These are phyloP conservation scores for Aphelenchoides besseyi DNA, from an alignment of 1,140 invertebrate genomes.

Conservation along the genomic window DNA sequence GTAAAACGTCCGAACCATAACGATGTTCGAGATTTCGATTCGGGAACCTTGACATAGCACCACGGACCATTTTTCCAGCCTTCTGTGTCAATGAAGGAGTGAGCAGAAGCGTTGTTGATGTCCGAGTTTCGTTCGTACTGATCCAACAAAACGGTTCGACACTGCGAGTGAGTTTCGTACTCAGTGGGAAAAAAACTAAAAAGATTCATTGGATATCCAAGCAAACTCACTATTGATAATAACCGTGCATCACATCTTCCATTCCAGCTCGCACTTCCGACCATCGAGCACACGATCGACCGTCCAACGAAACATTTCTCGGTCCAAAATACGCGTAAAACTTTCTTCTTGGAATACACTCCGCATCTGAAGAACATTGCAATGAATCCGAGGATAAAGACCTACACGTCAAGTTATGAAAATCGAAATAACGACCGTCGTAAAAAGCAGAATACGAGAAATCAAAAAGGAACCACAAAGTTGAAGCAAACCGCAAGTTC, in stretches of 20 bases:
- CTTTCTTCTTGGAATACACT: slow-evolving; percentile 10
- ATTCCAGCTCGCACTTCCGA: neutral
- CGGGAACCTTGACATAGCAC: slow-evolving; percentile 17
- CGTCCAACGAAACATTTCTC: neutral
- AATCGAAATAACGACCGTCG: slow-evolving; percentile 14
- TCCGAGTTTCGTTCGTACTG: neutral
- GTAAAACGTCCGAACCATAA: slow-evolving; percentile 20
- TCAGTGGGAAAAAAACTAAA: slow-evolving; percentile 20
- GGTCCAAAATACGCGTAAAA: slow-evolving; percentile 13
- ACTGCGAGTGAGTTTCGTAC: slow-evolving; percentile 17
- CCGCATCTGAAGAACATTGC: slow-evolving; percentile 1
- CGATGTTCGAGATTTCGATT: neutral
- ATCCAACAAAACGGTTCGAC: slow-evolving; percentile 4
- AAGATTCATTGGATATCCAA: neutral
- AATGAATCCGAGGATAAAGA: neutral
- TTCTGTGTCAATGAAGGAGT: slow-evolving; percentile 12
- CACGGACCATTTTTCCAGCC: slow-evolving; percentile 19
- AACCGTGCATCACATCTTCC: slow-evolving; percentile 4
- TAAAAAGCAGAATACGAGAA: too few species aligned
- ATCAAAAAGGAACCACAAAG: too few species aligned
- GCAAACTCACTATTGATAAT: slow-evolving; percentile 22
- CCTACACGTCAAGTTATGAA: slow-evolving; percentile 17
- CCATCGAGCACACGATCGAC: neutral
- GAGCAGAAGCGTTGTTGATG: slow-evolving; percentile 20
- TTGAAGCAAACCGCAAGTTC: too few species aligned